These are phyloP conservation scores for Enteromius unitaeniatus DNA, from an alignment of 2,797 vertebrate species.

Conservation along the genomic window DNA sequence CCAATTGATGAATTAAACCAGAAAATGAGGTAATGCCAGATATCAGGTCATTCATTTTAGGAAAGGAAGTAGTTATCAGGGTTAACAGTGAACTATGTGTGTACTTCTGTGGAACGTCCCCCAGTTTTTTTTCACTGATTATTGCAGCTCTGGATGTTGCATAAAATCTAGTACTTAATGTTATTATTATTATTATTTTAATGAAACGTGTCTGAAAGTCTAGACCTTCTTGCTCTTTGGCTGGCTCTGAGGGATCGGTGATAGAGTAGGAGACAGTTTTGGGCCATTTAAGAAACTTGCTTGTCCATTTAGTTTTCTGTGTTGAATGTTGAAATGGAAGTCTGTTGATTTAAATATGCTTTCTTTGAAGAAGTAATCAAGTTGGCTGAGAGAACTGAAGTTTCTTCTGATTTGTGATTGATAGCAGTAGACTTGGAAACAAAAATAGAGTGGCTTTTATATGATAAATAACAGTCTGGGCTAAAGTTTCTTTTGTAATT, in stretches of 20 bases:
- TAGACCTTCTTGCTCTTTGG: conserved; percentile 39
- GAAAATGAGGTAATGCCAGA: conserved; percentile 13
- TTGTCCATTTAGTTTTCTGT: neutral
- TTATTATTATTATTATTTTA: neutral
- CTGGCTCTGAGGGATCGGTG: neutral
- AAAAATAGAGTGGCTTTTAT: neutral
- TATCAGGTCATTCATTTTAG: conserved; percentile 12
- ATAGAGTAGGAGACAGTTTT: neutral
- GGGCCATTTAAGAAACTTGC: neutral
- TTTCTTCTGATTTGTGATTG: neutral
- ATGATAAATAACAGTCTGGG: neutral
- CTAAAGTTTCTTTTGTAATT: neutral
- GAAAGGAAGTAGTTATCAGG: neutral
- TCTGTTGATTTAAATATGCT: neutral
- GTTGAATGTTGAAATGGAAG: neutral
- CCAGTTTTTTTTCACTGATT: neutral
- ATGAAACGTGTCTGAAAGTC: conserved; percentile 37
- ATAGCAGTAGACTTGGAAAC: neutral
- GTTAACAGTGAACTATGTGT: conserved; percentile 22
- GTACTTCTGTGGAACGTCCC: neutral
- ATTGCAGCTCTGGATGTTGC: conserved; percentile 24
- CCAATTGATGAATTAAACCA: neutral
- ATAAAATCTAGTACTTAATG: neutral
- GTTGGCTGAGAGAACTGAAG: neutral
- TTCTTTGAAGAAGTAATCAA: neutral